Evolutionary conservation across 2,888 invertebrate species (phyloP), one percentile per base, ranked within the genome.

Genomic region (Mechanitis mazaeus): DNA sequence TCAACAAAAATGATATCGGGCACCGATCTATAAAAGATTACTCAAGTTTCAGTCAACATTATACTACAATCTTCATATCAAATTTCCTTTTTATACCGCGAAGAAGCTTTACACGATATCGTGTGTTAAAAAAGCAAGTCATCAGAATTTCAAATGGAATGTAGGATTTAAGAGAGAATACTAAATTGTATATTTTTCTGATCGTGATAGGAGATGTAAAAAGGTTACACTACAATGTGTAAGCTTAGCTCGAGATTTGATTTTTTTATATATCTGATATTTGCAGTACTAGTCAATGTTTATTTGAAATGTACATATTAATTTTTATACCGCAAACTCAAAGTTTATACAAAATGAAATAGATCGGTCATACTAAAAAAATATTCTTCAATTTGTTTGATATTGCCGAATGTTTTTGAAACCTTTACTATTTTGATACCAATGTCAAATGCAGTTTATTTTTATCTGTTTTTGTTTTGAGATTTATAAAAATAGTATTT

Each of bases 101-200:
- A 56, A 62, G 53, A 55, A 59, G 42, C 45, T 42, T 9, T 12
- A 54, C 45, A 53, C 54, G 59, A 59, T 50, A 60, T 60, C 57
- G 55, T 50, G 50, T 28, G 31, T 28, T 31, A 31, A 11, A 50
- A 50, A 31, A 50, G 59, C 56, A 31, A 50, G 59, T 57, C 68
- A 68, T 71, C 68, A 65, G 69, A 67, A 71, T 69, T 73, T 72
- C 71, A 70, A 71, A 74, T 71, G 65, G 56, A 45, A 56, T 54
- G 55, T 56, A 38, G 38, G 50, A 60, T 61, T 64, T 59, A 58
- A 54, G 55, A 61, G 59, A 46, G 57, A 61, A 64, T 61, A 57
- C 58, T 59, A 59, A 56, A 58, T 65, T 60, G 56, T 62, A 42
- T 42, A 42, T 42, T 42, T 42, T 42, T 38, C 5, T 38, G 38